These are phyloP conservation scores for Eubasilissa regina DNA, from an alignment of 1,140 invertebrate genomes.

Conservation along the genomic window DNA sequence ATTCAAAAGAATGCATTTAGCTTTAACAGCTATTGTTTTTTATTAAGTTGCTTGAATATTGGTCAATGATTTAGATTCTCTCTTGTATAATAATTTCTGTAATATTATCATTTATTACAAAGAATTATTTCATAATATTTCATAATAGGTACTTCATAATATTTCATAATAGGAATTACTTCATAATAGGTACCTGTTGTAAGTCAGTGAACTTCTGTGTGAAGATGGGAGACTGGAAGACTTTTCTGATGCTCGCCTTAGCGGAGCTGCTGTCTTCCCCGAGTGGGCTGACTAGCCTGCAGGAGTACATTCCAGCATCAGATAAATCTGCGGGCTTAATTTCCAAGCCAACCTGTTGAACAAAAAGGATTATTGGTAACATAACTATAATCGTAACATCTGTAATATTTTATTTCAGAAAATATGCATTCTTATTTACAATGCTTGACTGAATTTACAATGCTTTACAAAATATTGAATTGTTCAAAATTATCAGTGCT, in stretches of 20 bases:
- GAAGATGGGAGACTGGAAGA: conserved; percentile 86
- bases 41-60: conserved; percentile 4
- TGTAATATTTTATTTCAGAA: neutral
- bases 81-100: no score
- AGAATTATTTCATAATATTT: no score
- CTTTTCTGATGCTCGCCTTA: conserved; percentile 83
- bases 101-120: no score
- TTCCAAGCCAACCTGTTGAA: conserved; percentile 78
- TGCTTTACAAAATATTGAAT: no score
- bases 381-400: neutral
- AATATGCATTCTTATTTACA: no score
- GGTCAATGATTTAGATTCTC: no score
- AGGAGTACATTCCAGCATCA: conserved; percentile 86
- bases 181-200: conserved; percentile 82
- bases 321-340: conserved; percentile 80
- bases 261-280: conserved; percentile 81
- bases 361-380: neutral
- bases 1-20: neutral
- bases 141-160: no score
- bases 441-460: no score
- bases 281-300: conserved; percentile 81
- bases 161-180: no score
- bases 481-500: neutral
- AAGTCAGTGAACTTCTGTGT: conserved; percentile 87
- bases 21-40: neutral